Conservation (phyloP, 2,888 invertebrate species). For the Pterobdella sp. region DNA sequence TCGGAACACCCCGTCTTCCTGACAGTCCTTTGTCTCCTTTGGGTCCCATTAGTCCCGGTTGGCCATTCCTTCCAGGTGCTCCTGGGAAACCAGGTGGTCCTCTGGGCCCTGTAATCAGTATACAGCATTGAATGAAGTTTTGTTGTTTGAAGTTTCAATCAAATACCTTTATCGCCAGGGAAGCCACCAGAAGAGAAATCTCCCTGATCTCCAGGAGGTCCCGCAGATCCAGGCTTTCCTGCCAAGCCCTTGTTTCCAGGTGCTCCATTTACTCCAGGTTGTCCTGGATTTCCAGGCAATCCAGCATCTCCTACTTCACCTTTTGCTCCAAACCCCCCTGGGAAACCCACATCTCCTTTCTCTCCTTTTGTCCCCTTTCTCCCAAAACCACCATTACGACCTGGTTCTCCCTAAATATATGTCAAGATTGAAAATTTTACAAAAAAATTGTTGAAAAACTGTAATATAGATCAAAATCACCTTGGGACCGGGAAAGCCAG, state of each 20-base stretch:
- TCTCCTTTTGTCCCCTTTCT: neutral
- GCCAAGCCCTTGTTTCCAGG: neutral
- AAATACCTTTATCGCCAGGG: neutral
- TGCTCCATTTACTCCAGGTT: neutral
- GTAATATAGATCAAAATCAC: no score
- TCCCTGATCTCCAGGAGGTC: neutral
- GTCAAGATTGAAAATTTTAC: no score
- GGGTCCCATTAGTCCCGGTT: conserved; percentile 25
- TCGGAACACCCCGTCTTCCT: neutral
- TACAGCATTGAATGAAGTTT: no score
- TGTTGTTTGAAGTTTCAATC: no score
- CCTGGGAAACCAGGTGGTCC: conserved; percentile 18
- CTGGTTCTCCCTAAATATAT: conserved; percentile 4
- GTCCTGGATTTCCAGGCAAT: neutral
- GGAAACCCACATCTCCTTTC: conserved; percentile 14
- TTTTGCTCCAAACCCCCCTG: conserved; percentile 33
- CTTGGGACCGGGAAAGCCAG: no score
- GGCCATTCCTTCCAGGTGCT: neutral
- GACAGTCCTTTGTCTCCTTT: neutral
- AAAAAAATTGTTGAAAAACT: no score
- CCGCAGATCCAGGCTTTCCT: neutral
- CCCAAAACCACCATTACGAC: neutral
- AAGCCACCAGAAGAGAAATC: neutral
- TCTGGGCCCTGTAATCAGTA: conserved; percentile 22
- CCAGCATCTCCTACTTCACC: neutral